Conservation (phyloP, 2,888 invertebrate genomes). For the Auanema sp. region DNA sequence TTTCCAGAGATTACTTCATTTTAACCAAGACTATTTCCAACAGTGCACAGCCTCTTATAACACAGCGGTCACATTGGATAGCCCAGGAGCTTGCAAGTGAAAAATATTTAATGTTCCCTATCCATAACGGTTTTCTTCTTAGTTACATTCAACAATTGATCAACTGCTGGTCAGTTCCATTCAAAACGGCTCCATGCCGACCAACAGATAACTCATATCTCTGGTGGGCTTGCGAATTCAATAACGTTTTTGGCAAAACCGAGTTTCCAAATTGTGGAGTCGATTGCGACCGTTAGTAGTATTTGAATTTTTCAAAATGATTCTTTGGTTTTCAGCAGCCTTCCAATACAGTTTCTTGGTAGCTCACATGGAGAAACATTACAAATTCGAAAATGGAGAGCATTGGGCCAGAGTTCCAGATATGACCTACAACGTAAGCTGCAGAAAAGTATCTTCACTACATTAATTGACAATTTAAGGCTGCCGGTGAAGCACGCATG, state of each 20-base stretch:
- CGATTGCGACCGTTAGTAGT: slow-evolving; percentile 32
- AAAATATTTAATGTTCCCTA: slow-evolving; percentile 1
- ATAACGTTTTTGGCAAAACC: slow-evolving; percentile 29
- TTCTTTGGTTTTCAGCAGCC: slow-evolving; percentile 24
- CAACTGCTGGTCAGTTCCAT: slow-evolving; percentile 45
- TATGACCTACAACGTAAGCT: slow-evolving; percentile 7
- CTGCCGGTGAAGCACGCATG: background rate
- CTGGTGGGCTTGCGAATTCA: slow-evolving; percentile 46
- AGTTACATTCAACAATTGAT: slow-evolving; percentile 37
- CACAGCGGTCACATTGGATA: slow-evolving; percentile 28
- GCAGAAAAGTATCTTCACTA: background rate
- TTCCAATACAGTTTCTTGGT: slow-evolving; percentile 4
- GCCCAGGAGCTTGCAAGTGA: slow-evolving; percentile 31
- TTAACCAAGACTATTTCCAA: slow-evolving; percentile 22
- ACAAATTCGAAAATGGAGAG: slow-evolving; percentile 38
- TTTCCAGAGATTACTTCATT: slow-evolving; percentile 31
- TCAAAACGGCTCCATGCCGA: slow-evolving; percentile 33
- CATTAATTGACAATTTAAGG: too few relatives aligned
- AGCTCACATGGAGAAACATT: slow-evolving; percentile 24
- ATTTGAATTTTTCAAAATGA: too few relatives aligned
- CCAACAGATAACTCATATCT: slow-evolving; percentile 27
- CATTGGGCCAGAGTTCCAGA: slow-evolving; percentile 39
- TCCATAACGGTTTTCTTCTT: background rate
- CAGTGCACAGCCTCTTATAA: slow-evolving; percentile 32
- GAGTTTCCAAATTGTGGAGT: slow-evolving; percentile 41